Base-by-base conservation (phyloP, 2,797 vertebrate species). In the Diplodus sargus region DNA sequence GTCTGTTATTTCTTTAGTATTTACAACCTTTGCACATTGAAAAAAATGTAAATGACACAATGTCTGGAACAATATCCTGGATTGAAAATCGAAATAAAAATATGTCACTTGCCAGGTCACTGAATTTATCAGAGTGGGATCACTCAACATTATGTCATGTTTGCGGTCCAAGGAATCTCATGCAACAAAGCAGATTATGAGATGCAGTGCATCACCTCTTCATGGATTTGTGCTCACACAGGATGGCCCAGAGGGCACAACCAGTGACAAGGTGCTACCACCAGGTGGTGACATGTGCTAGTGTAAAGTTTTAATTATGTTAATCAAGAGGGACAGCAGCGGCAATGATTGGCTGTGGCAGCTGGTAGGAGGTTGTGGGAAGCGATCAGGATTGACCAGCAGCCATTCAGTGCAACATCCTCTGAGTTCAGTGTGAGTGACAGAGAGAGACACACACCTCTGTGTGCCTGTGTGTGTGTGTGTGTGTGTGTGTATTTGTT, bases 261-360 rank as follows among this genome's bases (percentile, higher is more conserved):
- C 83, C 84, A 94, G 80, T 94, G 90, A 92, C 92, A 75, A 77
- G 45, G 73, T 79, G 79, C 90, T 82, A 90, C 95, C 95, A 96
- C 91, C 91, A 96, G 95, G 93, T 94, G 95, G 95, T 92, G 95
- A 91, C 94, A 95, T 90, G 92, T 74, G 87, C 94, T 93, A 95
- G 90, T 92, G 85, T 79, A 94, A 94, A 62, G 73, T 78, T 85
- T 74, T 92, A 94, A 95, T 95, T 95, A 94, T 86, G 74, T 81
- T 86, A 92, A 94, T 93, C 70, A 89, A n/a, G 1, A 20, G 72
- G 70, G 56, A 74, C 67, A 85, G 81, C 54, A 70, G 77, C 53
- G 74, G 12, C 66, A 42, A 53, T 75, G 25, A 81, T 71, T 81
- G 70, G 69, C 70, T 65, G 60, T 76, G 59, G 48, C 0, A 52